phyloP scores from a whole-genome alignment of 2,797 vertebrate genomes.

The Streptopelia turtur region DNA sequence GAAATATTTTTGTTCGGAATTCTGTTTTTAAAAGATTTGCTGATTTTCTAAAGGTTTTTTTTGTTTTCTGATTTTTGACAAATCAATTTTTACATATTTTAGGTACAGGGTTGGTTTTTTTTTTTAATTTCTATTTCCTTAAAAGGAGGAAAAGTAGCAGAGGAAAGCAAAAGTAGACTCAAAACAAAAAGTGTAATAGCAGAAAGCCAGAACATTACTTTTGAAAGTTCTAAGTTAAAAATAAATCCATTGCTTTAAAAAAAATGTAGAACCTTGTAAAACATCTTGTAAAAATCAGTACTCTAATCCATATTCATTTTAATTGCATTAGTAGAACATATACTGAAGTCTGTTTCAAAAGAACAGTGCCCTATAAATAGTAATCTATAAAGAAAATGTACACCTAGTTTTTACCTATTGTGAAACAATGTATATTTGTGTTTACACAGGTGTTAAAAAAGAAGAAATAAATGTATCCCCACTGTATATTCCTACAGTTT shows the following conservation, averaged over 20 bases:
- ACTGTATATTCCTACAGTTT: neutral
- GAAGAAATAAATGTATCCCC: neutral
- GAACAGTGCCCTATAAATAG: neutral
- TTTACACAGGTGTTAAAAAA: neutral
- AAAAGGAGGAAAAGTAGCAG: neutral
- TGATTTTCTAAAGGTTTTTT: neutral
- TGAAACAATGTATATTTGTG: neutral
- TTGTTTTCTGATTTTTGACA: neutral
- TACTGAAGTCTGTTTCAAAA: neutral
- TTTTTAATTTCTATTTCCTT: rapidly evolving
- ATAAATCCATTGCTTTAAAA: neutral
- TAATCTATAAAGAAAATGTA: neutral
- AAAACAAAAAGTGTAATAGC: neutral
- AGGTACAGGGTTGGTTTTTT: neutral
- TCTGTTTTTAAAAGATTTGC: neutral
- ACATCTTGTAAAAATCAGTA: neutral
- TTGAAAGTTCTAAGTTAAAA: neutral
- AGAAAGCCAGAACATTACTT: neutral
- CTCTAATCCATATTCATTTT: neutral
- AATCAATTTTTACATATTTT: neutral
- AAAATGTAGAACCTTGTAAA: neutral
- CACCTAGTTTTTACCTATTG: neutral
- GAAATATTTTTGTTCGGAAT: neutral
- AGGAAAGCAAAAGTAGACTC: neutral
- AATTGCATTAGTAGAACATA: neutral